phyloP scores from a whole-genome alignment of 2,797 vertebrate genomes.

The Myioborus miniatus region DNA sequence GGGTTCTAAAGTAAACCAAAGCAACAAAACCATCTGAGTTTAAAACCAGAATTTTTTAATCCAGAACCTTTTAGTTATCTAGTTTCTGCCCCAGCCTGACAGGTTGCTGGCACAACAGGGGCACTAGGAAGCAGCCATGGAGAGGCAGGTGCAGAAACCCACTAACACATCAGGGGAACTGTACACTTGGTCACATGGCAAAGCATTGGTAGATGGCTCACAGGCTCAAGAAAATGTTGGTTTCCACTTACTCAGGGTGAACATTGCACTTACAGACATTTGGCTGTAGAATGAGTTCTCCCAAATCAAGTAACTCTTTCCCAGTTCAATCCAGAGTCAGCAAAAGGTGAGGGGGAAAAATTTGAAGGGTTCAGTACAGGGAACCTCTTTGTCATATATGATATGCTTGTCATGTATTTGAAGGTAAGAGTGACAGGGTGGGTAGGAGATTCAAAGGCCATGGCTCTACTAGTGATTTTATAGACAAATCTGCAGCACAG shows the following conservation, averaged over 20 bases:
- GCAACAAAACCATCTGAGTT: neutral
- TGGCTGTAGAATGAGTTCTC: neutral
- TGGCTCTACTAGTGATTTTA: neutral
- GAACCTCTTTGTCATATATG: neutral
- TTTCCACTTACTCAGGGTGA: neutral
- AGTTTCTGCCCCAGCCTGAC: neutral
- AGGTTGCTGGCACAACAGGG: neutral
- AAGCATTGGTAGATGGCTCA: neutral
- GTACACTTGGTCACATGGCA: neutral
- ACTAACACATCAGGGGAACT: neutral
- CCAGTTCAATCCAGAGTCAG: neutral
- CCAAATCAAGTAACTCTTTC: neutral
- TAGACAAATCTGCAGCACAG: neutral
- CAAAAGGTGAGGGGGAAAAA: neutral
- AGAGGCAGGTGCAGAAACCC: neutral
- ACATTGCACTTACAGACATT: neutral
- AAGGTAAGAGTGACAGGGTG: neutral
- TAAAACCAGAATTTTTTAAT: neutral
- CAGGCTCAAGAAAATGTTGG: neutral
- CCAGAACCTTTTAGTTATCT: neutral
- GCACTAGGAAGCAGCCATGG: neutral
- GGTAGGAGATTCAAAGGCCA: neutral
- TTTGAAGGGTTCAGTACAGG: neutral
- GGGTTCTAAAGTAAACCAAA: neutral
- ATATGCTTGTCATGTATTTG: accelerated